phyloP scores from a whole-genome alignment of 2,113 vertebrate genomes.

The Castor canadensis region DNA sequence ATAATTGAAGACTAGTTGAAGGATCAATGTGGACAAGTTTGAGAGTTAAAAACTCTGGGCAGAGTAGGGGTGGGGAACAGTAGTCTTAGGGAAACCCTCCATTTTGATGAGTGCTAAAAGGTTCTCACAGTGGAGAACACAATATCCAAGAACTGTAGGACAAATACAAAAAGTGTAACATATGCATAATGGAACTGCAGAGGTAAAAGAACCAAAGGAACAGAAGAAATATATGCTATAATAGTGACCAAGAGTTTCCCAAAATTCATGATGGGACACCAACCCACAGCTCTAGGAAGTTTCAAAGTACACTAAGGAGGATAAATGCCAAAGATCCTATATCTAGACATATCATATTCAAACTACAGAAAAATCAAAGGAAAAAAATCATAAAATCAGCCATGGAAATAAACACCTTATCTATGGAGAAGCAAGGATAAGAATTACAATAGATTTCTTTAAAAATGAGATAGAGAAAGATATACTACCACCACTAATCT shows the following conservation, averaged over 20 bases:
- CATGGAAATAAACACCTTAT: not conserved
- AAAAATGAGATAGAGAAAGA: not conserved
- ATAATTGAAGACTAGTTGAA: not conserved
- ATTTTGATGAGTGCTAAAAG: not conserved
- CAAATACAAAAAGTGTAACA: not conserved
- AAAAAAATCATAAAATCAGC: not conserved
- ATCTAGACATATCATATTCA: not conserved
- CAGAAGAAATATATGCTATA: not conserved
- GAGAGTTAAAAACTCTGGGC: not conserved
- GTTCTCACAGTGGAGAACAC: not conserved
- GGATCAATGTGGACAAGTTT: not conserved
- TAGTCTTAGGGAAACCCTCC: not conserved
- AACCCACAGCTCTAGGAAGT: constrained; percentile 37
- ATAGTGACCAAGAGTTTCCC: not conserved
- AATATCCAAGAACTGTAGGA: not conserved
- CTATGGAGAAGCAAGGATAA: no score
- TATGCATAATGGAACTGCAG: not conserved
- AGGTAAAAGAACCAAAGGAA: not conserved
- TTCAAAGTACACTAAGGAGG: not conserved
- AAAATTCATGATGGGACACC: not conserved
- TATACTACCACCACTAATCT: not conserved
- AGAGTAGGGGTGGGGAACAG: no score
- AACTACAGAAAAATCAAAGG: constrained; percentile 33
- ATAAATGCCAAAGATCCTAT: not conserved
- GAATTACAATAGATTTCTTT: no score